phyloP scores from a whole-genome alignment of 1,140 invertebrate genomes.

The Pectinophora gossypiella region DNA sequence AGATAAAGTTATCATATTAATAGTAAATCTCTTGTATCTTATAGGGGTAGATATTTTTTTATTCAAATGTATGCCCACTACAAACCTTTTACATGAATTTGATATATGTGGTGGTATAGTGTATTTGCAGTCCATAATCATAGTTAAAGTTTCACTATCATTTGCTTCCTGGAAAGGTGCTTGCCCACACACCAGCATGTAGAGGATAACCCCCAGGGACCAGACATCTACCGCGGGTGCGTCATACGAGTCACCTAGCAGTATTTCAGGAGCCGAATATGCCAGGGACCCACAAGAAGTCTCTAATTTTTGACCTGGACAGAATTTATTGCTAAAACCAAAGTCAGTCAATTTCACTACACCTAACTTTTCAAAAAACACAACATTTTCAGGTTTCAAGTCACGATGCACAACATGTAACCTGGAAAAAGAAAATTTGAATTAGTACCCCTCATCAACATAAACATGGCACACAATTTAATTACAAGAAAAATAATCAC shows the following conservation, averaged over 20 bases:
- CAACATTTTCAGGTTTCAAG: conserved; percentile 99
- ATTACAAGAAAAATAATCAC: conserved; percentile 56
- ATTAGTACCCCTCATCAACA: neutral
- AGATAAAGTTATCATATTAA: conserved; percentile 9
- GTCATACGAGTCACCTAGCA: conserved; percentile 96
- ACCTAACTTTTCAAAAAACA: conserved; percentile 98
- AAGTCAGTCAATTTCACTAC: conserved; percentile 99
- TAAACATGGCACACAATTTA: neutral
- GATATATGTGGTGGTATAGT: conserved; percentile 93
- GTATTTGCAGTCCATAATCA: conserved; percentile 99
- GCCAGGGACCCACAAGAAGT: conserved; percentile 99
- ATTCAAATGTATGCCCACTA: neutral
- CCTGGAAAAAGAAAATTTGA: conserved; percentile 39
- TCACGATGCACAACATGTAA: conserved; percentile 95
- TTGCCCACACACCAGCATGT: conserved; percentile 98
- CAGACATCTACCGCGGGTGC: conserved; percentile 98
- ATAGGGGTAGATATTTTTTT: no score
- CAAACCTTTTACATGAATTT: conserved; percentile 86
- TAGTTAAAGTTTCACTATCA: conserved; percentile 98
- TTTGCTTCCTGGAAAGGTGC: conserved; percentile 99
- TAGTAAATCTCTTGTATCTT: neutral
- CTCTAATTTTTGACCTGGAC: conserved; percentile 97
- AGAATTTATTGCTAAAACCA: conserved; percentile 98
- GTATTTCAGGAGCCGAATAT: conserved; percentile 99
- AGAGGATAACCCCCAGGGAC: conserved; percentile 98